Conservation (phyloP, 2,888 invertebrate genomes). For the Pemphredon lugubris region DNA sequence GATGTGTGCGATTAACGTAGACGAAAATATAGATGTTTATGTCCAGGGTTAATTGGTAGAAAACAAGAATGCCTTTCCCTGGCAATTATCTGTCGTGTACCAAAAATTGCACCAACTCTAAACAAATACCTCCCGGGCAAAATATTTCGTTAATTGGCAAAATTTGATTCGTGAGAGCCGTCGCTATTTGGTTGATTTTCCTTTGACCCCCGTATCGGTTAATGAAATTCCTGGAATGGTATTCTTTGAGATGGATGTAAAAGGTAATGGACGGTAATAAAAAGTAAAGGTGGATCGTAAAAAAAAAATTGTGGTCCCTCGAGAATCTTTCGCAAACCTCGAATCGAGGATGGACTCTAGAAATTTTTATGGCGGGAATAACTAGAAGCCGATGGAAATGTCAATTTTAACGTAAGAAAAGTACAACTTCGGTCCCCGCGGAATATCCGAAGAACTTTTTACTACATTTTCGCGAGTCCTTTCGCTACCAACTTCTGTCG, state of each 20-base stretch:
- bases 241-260: not conserved
- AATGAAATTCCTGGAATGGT: not conserved
- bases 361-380: constrained; percentile 25
- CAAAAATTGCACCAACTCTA: too few relatives aligned
- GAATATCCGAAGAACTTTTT: constrained; percentile 8
- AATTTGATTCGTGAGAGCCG: too few relatives aligned
- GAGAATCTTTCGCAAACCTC: constrained; percentile 3
- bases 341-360: constrained; percentile 2
- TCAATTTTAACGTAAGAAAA: constrained; percentile 32
- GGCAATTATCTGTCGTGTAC: too few relatives aligned
- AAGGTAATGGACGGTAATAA: not conserved
- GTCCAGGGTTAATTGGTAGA: too few relatives aligned
- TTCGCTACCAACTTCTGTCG: not conserved
- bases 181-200: too few relatives aligned
- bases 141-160: too few relatives aligned
- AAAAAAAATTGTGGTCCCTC: not conserved
- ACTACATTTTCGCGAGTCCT: not conserved
- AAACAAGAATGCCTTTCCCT: too few relatives aligned
- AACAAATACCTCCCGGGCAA: too few relatives aligned
- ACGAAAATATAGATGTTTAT: too few relatives aligned
- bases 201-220: constrained; percentile 4
- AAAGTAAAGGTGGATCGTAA: not conserved
- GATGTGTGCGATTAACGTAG: too few relatives aligned
- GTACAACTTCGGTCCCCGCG: constrained; percentile 13
- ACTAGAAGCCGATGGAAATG: constrained; percentile 4